Percentiles rank a stretch among this genome's conserved stretches.
phyloP scores from a whole-genome alignment of 2,797 vertebrate genomes.

The Schizopygopsis malacanthus region DNA sequence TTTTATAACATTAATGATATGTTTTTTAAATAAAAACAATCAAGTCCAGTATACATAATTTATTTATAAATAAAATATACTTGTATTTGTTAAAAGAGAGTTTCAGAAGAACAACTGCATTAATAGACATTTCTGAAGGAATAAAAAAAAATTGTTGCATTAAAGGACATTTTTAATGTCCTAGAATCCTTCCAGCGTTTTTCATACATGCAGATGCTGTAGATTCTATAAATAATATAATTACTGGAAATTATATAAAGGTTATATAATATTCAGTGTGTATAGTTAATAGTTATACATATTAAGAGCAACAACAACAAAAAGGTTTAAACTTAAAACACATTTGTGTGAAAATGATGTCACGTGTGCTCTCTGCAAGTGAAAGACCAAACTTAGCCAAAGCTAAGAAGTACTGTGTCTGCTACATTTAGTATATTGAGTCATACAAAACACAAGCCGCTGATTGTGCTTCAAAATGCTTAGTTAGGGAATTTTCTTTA shows the following conservation, averaged over 20 bases:
- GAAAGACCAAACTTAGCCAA: slow-evolving; percentile 11
- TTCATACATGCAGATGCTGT: neutral
- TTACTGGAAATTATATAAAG: neutral
- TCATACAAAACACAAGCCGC: neutral
- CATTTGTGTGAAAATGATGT: neutral
- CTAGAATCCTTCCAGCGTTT: neutral
- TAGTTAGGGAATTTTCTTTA: neutral
- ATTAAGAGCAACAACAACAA: neutral
- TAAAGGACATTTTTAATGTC: neutral
- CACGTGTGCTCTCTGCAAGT: slow-evolving; percentile 5
- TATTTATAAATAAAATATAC: neutral
- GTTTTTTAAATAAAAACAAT: neutral
- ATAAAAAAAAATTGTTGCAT: neutral
- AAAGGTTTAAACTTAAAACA: neutral
- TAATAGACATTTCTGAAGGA: neutral
- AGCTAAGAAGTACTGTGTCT: slow-evolving; percentile 9
- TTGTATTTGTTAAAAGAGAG: neutral
- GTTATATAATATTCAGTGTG: neutral
- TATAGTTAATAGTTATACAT: neutral
- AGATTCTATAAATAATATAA: neutral
- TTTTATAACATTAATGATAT: neutral
- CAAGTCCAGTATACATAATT: neutral
- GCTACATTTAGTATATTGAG: slow-evolving; percentile 19
- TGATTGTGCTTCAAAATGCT: neutral
- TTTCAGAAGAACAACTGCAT: neutral